Conservation (phyloP, 2,888 invertebrate species). For the Drosophila putrida region DNA sequence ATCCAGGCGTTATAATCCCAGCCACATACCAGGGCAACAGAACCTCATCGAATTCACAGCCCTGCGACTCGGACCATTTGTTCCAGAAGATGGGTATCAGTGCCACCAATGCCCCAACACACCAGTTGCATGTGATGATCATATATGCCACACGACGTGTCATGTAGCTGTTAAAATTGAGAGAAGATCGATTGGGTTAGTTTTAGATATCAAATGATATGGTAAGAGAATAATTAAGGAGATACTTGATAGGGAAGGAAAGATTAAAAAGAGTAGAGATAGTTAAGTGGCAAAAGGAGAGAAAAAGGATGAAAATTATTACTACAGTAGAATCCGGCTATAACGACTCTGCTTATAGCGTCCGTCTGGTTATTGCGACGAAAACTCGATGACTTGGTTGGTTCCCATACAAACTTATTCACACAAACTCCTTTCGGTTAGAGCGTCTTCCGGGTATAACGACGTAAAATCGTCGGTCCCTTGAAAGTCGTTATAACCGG, state of each 20-base stretch:
- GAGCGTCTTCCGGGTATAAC: no score
- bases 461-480: no score
- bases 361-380: no score
- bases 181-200: background rate
- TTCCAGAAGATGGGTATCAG: conserved; percentile 92
- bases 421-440: no score
- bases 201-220: background rate
- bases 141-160: conserved; percentile 89
- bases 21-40: conserved; percentile 86
- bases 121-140: conserved; percentile 90
- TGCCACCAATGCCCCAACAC: conserved; percentile 88
- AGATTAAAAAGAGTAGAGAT: background rate
- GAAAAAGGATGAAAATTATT: no score
- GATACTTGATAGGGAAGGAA: no score
- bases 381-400: no score
- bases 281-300: background rate
- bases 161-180: conserved; percentile 86
- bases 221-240: no score
- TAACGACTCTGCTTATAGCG: no score
- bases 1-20: conserved; percentile 89
- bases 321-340: no score
- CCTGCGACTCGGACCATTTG: conserved; percentile 88
- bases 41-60: conserved; percentile 90
- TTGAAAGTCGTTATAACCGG: no score
- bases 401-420: no score